Percentiles rank a stretch among this genome's conserved stretches.
Evolutionary conservation across 2,797 vertebrate species (phyloP).

Genomic region (Chiloscyllium punctatum): DNA sequence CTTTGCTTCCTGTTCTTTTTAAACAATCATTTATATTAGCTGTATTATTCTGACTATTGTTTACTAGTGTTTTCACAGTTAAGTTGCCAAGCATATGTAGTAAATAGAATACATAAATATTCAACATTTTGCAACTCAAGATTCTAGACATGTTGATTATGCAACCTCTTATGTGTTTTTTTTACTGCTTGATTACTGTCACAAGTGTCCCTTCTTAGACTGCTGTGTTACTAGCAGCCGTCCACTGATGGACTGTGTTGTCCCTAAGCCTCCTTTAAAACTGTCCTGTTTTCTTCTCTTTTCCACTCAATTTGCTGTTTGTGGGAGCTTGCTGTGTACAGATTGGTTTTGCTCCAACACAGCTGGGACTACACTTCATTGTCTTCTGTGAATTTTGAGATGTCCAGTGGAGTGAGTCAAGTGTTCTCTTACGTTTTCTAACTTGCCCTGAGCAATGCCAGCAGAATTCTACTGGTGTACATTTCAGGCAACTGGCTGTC

Average conservation of each 20-base stretch:
- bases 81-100: not conserved
- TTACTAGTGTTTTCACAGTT: not conserved
- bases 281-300: not conserved
- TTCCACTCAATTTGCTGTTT: not conserved
- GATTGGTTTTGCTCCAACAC: not conserved
- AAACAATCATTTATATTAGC: not conserved
- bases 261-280: not conserved
- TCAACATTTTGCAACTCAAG: not conserved
- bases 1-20: not conserved
- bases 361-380: no score
- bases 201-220: not conserved
- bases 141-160: not conserved
- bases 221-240: no score
- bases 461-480: not conserved
- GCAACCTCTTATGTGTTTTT: not conserved
- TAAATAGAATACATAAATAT: not conserved
- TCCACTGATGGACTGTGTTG: not conserved
- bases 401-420: not conserved
- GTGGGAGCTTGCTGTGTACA: not conserved
- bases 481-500: not conserved
- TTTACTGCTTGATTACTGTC: not conserved
- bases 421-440: not conserved
- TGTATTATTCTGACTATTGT: not conserved
- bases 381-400: not conserved
- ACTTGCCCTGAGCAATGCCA: not conserved